Conservation (phyloP, 2,797 vertebrate species). For the Etheostoma perlongum region DNA sequence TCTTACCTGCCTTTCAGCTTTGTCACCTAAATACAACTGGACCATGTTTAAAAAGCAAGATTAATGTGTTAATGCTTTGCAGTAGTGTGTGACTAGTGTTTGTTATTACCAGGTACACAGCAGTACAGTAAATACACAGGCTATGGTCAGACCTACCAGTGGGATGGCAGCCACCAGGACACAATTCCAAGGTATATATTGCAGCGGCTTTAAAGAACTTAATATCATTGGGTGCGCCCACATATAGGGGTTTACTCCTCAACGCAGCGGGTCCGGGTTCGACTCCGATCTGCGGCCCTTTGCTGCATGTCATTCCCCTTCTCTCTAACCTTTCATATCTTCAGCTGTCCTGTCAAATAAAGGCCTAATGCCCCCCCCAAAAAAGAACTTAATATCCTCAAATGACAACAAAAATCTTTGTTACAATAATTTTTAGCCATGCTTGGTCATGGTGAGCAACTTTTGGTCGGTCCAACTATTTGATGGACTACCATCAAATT, state of each 20-base stretch:
- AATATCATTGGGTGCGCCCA: not conserved
- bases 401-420: not conserved
- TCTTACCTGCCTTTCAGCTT: not conserved
- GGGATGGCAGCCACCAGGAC: slow-evolving; percentile 69
- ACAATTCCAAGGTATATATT: slow-evolving; percentile 70
- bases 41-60: slow-evolving; percentile 7
- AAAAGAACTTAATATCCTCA: no score
- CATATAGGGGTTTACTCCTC: no score
- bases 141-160: slow-evolving; percentile 80
- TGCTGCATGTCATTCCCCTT: no score
- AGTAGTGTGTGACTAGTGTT: slow-evolving; percentile 11
- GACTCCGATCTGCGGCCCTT: no score
- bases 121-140: slow-evolving; percentile 83
- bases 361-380: no score
- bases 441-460: not conserved
- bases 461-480: not conserved
- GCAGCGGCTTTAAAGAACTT: not conserved
- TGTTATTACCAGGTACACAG: slow-evolving; percentile 87
- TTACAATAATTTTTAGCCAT: not conserved
- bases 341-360: no score
- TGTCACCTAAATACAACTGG: not conserved
- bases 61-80: slow-evolving; percentile 5
- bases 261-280: no score
- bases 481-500: not conserved
- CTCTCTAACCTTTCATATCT: no score